Evolutionary conservation across 2,113 vertebrate genomes (phyloP).

Genomic region (Planiliza haematocheilus): DNA sequence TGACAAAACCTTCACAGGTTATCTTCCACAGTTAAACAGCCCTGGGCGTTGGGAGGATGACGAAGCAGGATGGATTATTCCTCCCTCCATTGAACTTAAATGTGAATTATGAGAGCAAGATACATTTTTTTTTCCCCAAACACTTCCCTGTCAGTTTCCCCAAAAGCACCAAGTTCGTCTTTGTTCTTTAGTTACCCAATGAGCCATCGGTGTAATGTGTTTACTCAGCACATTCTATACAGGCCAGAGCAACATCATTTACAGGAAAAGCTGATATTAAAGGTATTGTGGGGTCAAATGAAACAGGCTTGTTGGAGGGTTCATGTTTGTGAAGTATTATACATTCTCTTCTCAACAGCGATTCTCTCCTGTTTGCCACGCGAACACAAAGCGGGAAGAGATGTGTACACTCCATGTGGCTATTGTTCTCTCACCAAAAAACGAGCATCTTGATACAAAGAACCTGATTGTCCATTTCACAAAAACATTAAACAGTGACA

Average conservation of each 20-base stretch:
- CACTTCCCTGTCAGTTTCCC: constrained; percentile 39
- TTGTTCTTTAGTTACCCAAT: constrained; percentile 41
- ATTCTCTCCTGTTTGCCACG: constrained; percentile 4
- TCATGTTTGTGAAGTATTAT: not conserved
- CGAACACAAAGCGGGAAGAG: constrained; percentile 12
- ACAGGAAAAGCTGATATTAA: constrained; percentile 12
- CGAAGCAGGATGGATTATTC: constrained; percentile 22
- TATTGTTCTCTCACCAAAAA: constrained; percentile 19
- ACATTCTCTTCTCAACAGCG: not conserved
- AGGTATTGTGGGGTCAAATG: constrained; percentile 4
- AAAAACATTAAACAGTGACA: constrained; percentile 18
- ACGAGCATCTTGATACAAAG: constrained; percentile 30
- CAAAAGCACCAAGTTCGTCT: constrained; percentile 55
- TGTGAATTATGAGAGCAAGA: not conserved
- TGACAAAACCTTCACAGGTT: constrained; percentile 38
- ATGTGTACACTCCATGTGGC: not conserved
- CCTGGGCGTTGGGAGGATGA: constrained; percentile 47
- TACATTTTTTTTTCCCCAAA: constrained; percentile 6
- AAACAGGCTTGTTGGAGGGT: constrained; percentile 26
- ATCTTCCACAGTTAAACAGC: constrained; percentile 48
- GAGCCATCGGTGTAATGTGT: constrained; percentile 11
- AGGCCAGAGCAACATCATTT: constrained; percentile 3
- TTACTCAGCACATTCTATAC: constrained; percentile 4
- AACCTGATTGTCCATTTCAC: constrained; percentile 62
- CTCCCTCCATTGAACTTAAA: constrained; percentile 25